Conservation (phyloP, 2,888 invertebrate genomes). For the Drepanosiphum platanoidis region DNA sequence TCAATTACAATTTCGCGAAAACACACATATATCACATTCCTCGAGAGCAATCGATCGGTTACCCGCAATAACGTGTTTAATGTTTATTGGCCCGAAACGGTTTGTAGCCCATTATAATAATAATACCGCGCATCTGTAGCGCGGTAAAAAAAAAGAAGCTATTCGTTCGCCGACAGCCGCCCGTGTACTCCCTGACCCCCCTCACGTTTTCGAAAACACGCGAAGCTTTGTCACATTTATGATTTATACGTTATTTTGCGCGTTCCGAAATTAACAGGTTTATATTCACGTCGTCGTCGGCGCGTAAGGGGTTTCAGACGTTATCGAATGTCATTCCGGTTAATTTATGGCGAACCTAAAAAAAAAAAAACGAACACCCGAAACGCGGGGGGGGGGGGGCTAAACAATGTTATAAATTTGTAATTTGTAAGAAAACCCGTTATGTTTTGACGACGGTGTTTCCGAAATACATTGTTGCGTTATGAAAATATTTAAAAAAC, state of each 20-base stretch:
- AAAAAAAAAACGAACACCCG: no score
- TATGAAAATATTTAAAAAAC: no score
- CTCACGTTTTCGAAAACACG: not conserved
- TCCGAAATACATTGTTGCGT: no score
- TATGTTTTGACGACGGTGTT: no score
- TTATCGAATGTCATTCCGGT: not conserved
- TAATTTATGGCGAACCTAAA: not conserved
- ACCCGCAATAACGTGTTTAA: not conserved
- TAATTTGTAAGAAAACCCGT: no score
- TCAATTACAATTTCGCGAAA: not conserved
- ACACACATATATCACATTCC: not conserved
- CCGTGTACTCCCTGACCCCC: slow-evolving; percentile 30
- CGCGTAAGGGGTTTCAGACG: not conserved
- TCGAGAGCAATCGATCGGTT: not conserved
- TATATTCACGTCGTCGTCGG: slow-evolving; percentile 7
- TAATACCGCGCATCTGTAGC: not conserved
- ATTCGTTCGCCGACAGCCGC: slow-evolving; percentile 26
- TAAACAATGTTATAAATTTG: no score
- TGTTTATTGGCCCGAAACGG: slow-evolving; percentile 14
- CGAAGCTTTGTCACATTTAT: slow-evolving; percentile 10
- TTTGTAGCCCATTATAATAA: not conserved
- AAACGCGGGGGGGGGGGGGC: no score
- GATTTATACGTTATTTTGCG: not conserved
- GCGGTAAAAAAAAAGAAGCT: not conserved
- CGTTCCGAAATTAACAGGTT: not conserved